A percentile compares a stretch with the other conserved stretches of the same genome.
Evolutionary conservation across 2,888 invertebrate species (phyloP).

Genomic region (Drosophila mulleri): DNA sequence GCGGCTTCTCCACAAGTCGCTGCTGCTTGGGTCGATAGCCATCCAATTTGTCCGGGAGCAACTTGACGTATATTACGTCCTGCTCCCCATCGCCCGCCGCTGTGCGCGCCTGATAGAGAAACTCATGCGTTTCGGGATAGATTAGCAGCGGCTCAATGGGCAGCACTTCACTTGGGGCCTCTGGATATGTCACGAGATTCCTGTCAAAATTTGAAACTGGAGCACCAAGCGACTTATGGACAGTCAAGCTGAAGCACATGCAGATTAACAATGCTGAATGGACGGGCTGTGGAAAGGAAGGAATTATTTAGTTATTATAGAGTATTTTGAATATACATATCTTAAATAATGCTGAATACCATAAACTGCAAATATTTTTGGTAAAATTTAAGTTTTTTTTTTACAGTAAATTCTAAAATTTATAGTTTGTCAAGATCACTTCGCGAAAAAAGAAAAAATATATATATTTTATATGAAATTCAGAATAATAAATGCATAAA

Average conservation of each 20-base stretch:
- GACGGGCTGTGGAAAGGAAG: conserved; percentile 1
- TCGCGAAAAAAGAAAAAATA: too few species aligned
- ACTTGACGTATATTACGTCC: conserved; percentile 79
- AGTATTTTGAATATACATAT: too few species aligned
- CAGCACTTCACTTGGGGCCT: conserved; percentile 76
- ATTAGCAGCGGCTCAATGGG: conserved; percentile 78
- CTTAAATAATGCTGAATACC: not conserved
- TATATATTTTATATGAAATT: too few species aligned
- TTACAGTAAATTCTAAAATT: too few species aligned
- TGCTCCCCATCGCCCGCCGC: conserved; percentile 55
- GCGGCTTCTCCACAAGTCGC: conserved; percentile 41
- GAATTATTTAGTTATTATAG: not conserved
- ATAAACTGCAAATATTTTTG: too few species aligned
- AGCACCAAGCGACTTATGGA: conserved; percentile 35
- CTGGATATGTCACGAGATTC: conserved; percentile 49
- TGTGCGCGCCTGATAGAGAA: conserved; percentile 63
- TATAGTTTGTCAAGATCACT: too few species aligned
- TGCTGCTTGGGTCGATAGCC: conserved; percentile 77
- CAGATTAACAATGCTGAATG: conserved; percentile 19
- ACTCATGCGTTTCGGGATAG: conserved; percentile 67
- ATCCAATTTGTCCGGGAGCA: conserved; percentile 63
- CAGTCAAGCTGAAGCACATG: conserved; percentile 17
- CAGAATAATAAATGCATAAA: not conserved
- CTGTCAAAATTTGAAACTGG: conserved; percentile 42
- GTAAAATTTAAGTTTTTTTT: not conserved